Evolutionary conservation across 2,797 vertebrate species (phyloP).

Genomic region (Poeciliopsis turneri): DNA sequence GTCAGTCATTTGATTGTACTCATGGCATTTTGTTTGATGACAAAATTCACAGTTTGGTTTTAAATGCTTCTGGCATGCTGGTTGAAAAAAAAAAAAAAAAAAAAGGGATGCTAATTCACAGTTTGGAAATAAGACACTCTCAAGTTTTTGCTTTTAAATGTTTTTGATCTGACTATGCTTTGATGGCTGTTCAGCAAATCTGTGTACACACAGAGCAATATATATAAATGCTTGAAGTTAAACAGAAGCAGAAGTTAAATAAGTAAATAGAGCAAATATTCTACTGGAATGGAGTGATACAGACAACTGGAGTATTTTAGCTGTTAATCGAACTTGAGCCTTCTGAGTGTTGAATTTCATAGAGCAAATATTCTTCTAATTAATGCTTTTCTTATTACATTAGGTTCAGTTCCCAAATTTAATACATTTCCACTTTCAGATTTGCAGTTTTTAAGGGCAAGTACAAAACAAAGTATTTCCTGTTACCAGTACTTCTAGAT

Average conservation of each 20-base stretch:
- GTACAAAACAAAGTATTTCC: too few species aligned
- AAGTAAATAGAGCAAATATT: slow-evolving; percentile 28
- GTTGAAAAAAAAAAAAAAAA: not conserved
- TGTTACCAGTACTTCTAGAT: not conserved
- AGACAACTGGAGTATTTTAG: slow-evolving; percentile 32
- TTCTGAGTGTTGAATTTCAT: slow-evolving; percentile 49
- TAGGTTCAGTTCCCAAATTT: not conserved
- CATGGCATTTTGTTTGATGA: slow-evolving; percentile 31
- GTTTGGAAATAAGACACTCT: not conserved
- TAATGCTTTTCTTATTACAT: slow-evolving; percentile 49
- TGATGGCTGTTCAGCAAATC: slow-evolving; percentile 1
- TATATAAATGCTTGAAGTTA: slow-evolving; percentile 8
- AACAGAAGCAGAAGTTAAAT: slow-evolving; percentile 9
- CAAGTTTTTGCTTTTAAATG: slow-evolving; percentile 5
- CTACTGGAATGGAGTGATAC: slow-evolving; percentile 14
- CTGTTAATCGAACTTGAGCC: slow-evolving; percentile 49
- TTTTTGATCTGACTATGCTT: slow-evolving; percentile 16
- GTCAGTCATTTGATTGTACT: slow-evolving; percentile 46
- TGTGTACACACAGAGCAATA: slow-evolving; percentile 11
- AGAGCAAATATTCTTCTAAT: slow-evolving; percentile 63
- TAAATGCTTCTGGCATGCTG: slow-evolving; percentile 4
- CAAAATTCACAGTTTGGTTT: slow-evolving; percentile 23
- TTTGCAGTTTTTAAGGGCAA: not conserved
- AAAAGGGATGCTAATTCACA: not conserved
- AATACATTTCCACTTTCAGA: not conserved